Base-by-base conservation (phyloP, 1,140 invertebrate genomes). In the Harlomillsia oculata region DNA sequence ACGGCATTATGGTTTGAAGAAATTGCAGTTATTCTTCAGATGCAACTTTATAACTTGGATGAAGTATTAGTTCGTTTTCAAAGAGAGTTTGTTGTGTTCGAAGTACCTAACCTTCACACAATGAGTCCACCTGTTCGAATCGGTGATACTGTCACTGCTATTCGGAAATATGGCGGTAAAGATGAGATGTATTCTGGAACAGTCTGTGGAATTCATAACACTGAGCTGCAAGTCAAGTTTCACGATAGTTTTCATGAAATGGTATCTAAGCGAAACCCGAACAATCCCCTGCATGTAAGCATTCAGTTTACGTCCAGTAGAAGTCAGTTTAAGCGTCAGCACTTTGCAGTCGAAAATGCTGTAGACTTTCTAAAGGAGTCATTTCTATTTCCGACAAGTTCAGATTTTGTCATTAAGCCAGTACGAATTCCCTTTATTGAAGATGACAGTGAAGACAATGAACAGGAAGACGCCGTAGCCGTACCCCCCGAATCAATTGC, bases 331-430 rank as follows among this genome's bases (percentile, higher is more conserved):
- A 34, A 6, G 9, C 18, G 30, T 6, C 9, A 25, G 18, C 56
- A 59, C 20, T 46, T 28, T 46, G 41, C 49, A 3, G 28, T 53
- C 11, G 56, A 59, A 16, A 18, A 18, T 0, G 32, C 56, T 0
- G 18, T 29, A 1, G n/a, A 46, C 21, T 14, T 21, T 20, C 41
- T 59, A 5, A 50, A 50, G 23, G 23, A 36, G n/a, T 30, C 28
- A 0, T 59, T 37, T 18, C 16, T 59, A 3, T 59, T 59, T 37
- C 56, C 56, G 5, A 13, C 20, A 36, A 18, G 28, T 23, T 1
- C n/a, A 2, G 9, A 21, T 23, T 2, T 49, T 2, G 26, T 28
- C 1, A 3, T 39, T 1, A 39, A 56, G 16, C 20, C 43, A 0
- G 28, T 26, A 0, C 25, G 44, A 40, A 49, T 56, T 5, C 3